Base-by-base conservation (phyloP, 1,140 invertebrate genomes). In the Diploscapter pachys region DNA sequence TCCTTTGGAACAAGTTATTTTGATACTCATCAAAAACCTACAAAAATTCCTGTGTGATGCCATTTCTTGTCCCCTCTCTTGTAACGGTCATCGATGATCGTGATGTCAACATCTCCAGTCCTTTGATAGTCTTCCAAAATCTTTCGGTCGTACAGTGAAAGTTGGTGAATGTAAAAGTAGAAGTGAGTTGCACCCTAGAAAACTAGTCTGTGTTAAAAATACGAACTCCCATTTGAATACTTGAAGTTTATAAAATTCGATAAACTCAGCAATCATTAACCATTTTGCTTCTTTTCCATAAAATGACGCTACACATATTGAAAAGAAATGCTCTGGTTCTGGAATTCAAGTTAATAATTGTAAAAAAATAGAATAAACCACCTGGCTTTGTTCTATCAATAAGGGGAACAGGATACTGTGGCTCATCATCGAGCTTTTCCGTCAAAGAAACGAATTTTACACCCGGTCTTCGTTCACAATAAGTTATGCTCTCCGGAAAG, bases 231-330 rank as follows among this genome's bases (percentile, higher is more conserved):
- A 31, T 31, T 4, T 5, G 13, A 9, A 13, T 8, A 70, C 68
- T 59, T 70, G 68, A 3, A 70, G 48, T 11, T 61, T 59, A 49
- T 70, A 70, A n/a, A 61, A 59, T 61, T 70, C 68, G 13, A 70
- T 70, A 9, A 70, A 11, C 62, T 70, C 68, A 3, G 68, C 53
- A 4, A 70, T 3, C 3, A 61, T 49, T 5, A 70, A 59, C 68
- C 68, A 70, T 61, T 70, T 70, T 8, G 68, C 49, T 49, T 70
- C 68, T 61, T 70, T 61, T n/a, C 68, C 68, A 13, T 70, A 70
- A 9, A 70, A 61, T 49, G 55, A 51, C 11, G 68, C 59, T 59
- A 70, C 62, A 50, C 68, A 70, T 11, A 70, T 61, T 5, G 68
- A 70, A 3, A 70, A 61, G 4, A 61, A 56, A 50, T 61, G 68